phyloP scores from a whole-genome alignment of 2,888 invertebrate genomes.

The Harpagoxenus sublaevis region DNA sequence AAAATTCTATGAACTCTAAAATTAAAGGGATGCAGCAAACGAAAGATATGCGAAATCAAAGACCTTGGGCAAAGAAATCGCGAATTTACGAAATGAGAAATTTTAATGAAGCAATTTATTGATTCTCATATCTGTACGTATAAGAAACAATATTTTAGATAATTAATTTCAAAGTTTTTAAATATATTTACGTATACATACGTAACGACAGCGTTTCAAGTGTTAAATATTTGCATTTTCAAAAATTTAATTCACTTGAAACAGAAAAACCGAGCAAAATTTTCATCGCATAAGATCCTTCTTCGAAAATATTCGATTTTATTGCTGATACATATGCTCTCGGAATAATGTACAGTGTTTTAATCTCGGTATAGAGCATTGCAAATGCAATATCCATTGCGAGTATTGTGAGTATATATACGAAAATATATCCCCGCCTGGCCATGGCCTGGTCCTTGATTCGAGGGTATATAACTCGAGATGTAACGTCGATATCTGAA shows the following conservation, averaged over 20 bases:
- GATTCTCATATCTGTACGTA: not conserved
- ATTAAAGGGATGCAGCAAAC: not conserved
- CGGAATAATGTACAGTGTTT: not conserved
- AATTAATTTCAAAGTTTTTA: not conserved
- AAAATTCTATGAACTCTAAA: not conserved
- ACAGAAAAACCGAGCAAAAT: not conserved
- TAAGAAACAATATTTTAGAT: not conserved
- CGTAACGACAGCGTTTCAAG: not conserved
- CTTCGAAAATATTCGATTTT: not conserved
- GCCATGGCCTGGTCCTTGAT: not conserved
- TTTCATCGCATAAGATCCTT: not conserved
- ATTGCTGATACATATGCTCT: not conserved
- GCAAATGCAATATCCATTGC: slow-evolving; percentile 19
- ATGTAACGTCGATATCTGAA: slow-evolving; percentile 34
- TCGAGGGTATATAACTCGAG: slow-evolving; percentile 14
- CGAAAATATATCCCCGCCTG: slow-evolving; percentile 1
- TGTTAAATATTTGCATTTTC: not conserved
- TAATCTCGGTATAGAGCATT: not conserved
- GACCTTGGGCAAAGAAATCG: not conserved
- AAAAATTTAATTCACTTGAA: not conserved
- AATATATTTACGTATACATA: not conserved
- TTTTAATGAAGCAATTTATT: not conserved
- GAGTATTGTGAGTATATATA: not conserved
- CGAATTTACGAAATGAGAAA: not conserved
- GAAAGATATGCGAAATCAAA: not conserved